Conservation (phyloP, 1,140 invertebrate species). For the Drosophila sproati region DNA sequence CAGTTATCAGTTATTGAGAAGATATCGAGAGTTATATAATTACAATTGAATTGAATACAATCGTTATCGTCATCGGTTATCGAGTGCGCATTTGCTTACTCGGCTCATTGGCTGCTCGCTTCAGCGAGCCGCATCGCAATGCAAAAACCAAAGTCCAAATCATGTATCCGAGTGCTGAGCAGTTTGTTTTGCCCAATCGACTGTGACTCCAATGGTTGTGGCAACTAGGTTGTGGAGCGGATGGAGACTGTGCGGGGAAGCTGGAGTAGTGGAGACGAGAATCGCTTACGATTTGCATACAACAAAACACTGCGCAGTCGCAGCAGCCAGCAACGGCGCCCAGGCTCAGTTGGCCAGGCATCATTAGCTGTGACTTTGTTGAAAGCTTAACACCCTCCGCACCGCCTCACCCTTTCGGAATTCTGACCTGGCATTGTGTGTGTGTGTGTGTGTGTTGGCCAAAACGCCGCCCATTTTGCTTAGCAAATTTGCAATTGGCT, state of each 20-base stretch:
- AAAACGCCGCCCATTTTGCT: slow-evolving; percentile 77
- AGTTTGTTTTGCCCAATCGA: slow-evolving; percentile 46
- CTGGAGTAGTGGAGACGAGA: background rate
- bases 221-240: background rate
- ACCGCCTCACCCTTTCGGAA: background rate
- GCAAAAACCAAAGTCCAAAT: slow-evolving; percentile 15
- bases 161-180: slow-evolving; percentile 21
- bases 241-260: too few relatives aligned
- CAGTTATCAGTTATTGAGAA: background rate
- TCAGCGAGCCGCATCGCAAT: slow-evolving; percentile 43
- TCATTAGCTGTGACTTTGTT: slow-evolving; percentile 34
- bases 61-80: slow-evolving; percentile 33
- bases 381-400: background rate
- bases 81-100: slow-evolving; percentile 39
- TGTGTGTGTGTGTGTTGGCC: slow-evolving; percentile 10
- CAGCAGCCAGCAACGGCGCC: slow-evolving; percentile 5
- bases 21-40: background rate
- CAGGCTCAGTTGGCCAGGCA: slow-evolving; percentile 8
- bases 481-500: slow-evolving; percentile 80
- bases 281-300: slow-evolving; percentile 41
- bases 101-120: slow-evolving; percentile 47
- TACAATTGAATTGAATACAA: slow-evolving; percentile 5
- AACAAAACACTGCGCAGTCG: slow-evolving; percentile 24
- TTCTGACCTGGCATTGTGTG: background rate
- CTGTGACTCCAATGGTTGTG: slow-evolving; percentile 22